A percentile compares a stretch with the other conserved stretches of the same genome.
These are phyloP conservation scores for Nephotettix cincticeps DNA, from an alignment of 1,140 invertebrate genomes.

Conservation along the genomic window DNA sequence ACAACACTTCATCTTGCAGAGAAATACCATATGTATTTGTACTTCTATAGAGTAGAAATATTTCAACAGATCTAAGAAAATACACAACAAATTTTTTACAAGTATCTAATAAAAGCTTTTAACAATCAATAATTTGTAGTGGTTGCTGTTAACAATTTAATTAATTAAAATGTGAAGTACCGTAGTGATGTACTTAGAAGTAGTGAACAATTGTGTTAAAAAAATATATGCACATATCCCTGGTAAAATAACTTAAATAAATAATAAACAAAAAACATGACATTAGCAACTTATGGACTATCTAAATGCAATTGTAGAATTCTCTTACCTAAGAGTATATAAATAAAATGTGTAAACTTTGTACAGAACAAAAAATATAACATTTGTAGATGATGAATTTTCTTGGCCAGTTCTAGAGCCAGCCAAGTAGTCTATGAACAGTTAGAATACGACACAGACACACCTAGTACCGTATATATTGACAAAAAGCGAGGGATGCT, in stretches of 20 bases:
- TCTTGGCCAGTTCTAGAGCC: background rate
- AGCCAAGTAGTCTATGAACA: conserved; percentile 17
- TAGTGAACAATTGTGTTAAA: background rate
- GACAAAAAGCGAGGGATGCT: conserved; percentile 21
- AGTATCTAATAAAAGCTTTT: background rate
- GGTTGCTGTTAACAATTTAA: background rate
- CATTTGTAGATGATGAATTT: too few relatives aligned
- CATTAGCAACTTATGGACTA: conserved; percentile 8
- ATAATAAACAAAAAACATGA: background rate
- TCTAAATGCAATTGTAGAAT: conserved; percentile 11
- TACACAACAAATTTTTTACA: conserved; percentile 11
- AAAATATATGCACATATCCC: conserved; percentile 1
- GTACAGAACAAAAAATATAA: conserved; percentile 1
- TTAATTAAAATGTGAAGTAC: too few relatives aligned
- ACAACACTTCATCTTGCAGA: conserved; percentile 8
- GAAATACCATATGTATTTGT: conserved; percentile 16
- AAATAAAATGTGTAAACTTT: background rate
- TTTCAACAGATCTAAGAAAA: conserved; percentile 20
- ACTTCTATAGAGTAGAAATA: conserved; percentile 12
- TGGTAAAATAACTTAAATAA: background rate
- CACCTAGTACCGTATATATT: conserved; percentile 25
- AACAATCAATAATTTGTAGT: background rate
- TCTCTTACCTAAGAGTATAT: background rate
- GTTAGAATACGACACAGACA: conserved; percentile 25
- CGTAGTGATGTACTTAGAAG: too few relatives aligned